Evolutionary conservation across 2,888 invertebrate species (phyloP).

Genomic region (Thalpophila matura): DNA sequence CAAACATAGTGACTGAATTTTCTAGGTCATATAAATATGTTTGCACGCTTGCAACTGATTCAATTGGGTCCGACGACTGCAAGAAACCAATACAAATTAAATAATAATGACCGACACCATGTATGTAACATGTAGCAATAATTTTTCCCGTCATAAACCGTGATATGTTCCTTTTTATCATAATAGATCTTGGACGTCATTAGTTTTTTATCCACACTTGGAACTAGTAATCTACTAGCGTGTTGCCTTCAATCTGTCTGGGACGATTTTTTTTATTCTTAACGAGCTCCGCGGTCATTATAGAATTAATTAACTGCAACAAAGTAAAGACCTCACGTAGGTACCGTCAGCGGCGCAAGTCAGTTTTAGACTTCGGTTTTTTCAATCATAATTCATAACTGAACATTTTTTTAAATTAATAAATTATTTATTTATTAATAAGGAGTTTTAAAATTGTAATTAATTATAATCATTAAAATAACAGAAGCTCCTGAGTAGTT

Average conservation of each 20-base stretch:
- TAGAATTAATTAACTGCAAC: constrained; percentile 32
- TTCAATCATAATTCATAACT: too few species aligned
- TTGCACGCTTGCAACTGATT: too few species aligned
- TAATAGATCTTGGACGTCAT: constrained; percentile 39
- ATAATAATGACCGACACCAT: constrained; percentile 20
- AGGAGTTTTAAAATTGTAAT: too few species aligned
- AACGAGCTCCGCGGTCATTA: constrained; percentile 20
- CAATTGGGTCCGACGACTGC: background rate
- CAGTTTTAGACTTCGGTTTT: too few species aligned
- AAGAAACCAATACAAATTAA: constrained; percentile 5
- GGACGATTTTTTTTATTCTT: constrained; percentile 36
- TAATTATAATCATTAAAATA: too few species aligned
- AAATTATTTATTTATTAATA: too few species aligned
- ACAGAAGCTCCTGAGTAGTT: too few species aligned
- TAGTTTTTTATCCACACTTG: constrained; percentile 52
- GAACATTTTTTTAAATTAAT: too few species aligned
- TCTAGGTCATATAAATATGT: too few species aligned
- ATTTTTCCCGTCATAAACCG: constrained; percentile 15
- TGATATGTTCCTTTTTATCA: constrained; percentile 39
- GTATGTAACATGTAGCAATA: constrained; percentile 7
- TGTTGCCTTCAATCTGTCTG: constrained; percentile 40
- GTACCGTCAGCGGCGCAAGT: too few species aligned
- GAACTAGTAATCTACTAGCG: constrained; percentile 36
- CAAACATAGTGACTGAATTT: background rate
- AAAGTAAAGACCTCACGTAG: constrained; percentile 1